Evolutionary conservation across 2,797 vertebrate genomes (phyloP).

Genomic region (Jordanella pulchra): DNA sequence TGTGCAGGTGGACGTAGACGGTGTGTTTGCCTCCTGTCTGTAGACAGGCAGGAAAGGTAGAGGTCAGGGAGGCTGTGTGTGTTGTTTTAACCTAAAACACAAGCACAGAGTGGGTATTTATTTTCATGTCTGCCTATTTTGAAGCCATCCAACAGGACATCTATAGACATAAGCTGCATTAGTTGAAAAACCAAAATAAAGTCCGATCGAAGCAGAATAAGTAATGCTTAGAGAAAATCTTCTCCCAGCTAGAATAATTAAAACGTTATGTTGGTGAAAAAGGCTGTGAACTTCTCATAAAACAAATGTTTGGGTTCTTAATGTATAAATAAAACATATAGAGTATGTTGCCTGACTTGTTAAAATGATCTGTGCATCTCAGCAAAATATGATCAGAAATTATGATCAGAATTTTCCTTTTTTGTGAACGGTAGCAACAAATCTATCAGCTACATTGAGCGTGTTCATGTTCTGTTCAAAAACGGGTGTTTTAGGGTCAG

Average conservation of each 20-base stretch:
- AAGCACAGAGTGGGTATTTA: conserved; percentile 24
- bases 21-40: conserved; percentile 52
- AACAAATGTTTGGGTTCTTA: neutral
- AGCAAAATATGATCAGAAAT: neutral
- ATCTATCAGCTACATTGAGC: no score
- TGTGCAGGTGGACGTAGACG: conserved; percentile 31
- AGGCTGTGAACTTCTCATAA: neutral
- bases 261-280: conserved; percentile 1
- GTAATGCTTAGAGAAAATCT: neutral
- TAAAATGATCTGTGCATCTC: neutral
- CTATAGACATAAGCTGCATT: neutral
- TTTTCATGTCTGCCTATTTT: conserved; percentile 6
- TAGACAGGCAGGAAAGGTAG: conserved; percentile 44
- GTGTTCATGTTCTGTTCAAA: neutral
- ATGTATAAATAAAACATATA: neutral
- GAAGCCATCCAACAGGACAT: conserved; percentile 16
- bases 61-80: conserved; percentile 49
- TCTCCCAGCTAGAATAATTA: conserved; percentile 1
- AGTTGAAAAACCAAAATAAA: conserved; percentile 17
- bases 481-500: neutral
- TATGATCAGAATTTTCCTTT: no score
- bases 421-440: no score
- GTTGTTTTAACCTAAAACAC: conserved; percentile 60
- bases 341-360: neutral
- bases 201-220: neutral